phyloP scores from a whole-genome alignment of 1,140 invertebrate species.

The roundworm (Caenorhabditis elegans) region WBcel235 BX284605.5:11012501-11013000 shows the following conservation, averaged over 20 bases:
- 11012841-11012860: not conserved
- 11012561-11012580: conserved; percentile 9
- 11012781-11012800: not conserved
- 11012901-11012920: too few species aligned
- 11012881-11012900: too few species aligned
- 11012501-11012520: not conserved
- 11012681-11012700: not conserved
- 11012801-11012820: not conserved
- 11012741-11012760: not conserved
- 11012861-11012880: not conserved
- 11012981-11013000: too few species aligned
- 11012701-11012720: conserved; percentile 7
- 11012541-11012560: not conserved
- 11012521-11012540: conserved; percentile 18
- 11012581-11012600: conserved; percentile 14
- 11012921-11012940: not conserved
- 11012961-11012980: too few species aligned
- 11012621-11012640: not conserved
- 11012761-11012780: not conserved
- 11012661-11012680: not conserved
- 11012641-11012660: not conserved
- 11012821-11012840: not conserved
- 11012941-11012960: too few species aligned
- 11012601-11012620: not conserved
- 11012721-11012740: not conserved